phyloP scores from a whole-genome alignment of 2,797 vertebrate species.

The Vultur gryphus region DNA sequence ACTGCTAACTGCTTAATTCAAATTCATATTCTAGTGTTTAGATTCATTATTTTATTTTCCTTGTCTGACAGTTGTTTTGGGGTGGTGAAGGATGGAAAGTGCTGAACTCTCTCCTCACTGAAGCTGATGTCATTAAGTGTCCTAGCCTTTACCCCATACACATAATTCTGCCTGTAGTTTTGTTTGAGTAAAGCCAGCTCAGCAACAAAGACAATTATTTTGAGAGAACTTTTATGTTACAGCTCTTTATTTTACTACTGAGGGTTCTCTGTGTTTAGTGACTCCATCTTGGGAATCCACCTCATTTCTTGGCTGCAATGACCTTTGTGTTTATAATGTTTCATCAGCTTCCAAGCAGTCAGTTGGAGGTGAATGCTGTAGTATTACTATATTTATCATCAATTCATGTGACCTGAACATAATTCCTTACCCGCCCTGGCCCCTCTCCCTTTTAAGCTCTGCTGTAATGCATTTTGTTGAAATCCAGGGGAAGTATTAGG shows the following conservation, averaged over 20 bases:
- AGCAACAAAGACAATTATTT: constrained; percentile 29
- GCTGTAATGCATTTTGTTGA: not conserved
- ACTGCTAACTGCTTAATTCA: not conserved
- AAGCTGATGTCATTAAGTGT: not conserved
- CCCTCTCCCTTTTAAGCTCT: not conserved
- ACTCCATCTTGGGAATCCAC: not conserved
- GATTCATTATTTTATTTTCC: not conserved
- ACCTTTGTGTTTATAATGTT: constrained; percentile 20
- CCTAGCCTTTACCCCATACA: not conserved
- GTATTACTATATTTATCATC: not conserved
- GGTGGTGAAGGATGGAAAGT: not conserved
- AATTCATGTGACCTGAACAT: not conserved
- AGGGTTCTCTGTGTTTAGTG: not conserved
- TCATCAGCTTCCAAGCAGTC: not conserved
- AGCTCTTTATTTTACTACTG: constrained; percentile 32
- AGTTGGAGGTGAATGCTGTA: not conserved
- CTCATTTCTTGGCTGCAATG: not conserved
- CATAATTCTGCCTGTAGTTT: not conserved
- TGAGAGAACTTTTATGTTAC: constrained; percentile 2
- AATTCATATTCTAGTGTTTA: not conserved
- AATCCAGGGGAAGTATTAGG: not conserved
- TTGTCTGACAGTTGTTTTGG: not conserved
- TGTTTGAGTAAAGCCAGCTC: constrained; percentile 22
- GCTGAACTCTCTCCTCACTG: not conserved
- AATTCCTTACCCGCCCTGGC: not conserved